Evolutionary conservation across 2,888 invertebrate genomes (phyloP).

Genomic region (Calephelis perditalis): DNA sequence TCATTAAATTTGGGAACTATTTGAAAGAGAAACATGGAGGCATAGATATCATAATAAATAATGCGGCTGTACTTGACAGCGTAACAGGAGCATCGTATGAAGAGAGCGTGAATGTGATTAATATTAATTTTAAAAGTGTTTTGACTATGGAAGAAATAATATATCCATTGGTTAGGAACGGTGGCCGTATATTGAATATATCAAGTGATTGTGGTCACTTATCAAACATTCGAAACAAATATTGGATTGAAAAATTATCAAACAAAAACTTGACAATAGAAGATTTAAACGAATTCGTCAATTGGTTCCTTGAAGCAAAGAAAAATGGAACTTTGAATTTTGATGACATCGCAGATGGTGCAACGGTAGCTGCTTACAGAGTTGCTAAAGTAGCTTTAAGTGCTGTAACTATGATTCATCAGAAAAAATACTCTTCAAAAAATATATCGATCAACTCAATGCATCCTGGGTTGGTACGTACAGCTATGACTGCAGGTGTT

Average conservation of each 20-base stretch:
- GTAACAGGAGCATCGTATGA: not conserved
- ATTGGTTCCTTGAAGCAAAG: slow-evolving; percentile 76
- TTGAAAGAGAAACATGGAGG: slow-evolving; percentile 76
- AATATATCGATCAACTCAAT: slow-evolving; percentile 80
- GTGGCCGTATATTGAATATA: slow-evolving; percentile 85
- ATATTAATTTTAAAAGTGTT: slow-evolving; percentile 82
- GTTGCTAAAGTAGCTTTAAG: slow-evolving; percentile 85
- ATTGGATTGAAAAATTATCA: slow-evolving; percentile 50
- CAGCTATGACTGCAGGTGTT: slow-evolving; percentile 84
- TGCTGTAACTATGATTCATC: slow-evolving; percentile 82
- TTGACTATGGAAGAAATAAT: slow-evolving; percentile 80
- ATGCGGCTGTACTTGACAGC: slow-evolving; percentile 36
- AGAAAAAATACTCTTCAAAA: slow-evolving; percentile 73
- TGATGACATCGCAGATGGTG: slow-evolving; percentile 35
- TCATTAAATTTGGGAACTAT: slow-evolving; percentile 66
- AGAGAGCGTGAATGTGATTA: slow-evolving; percentile 55
- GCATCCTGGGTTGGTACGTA: slow-evolving; percentile 86
- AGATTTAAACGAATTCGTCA: slow-evolving; percentile 73
- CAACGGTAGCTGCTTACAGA: slow-evolving; percentile 77
- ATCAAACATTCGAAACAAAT: slow-evolving; percentile 67
- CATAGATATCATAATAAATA: slow-evolving; percentile 83
- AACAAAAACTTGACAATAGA: slow-evolving; percentile 41
- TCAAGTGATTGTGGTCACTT: slow-evolving; percentile 65
- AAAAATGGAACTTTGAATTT: slow-evolving; percentile 45
- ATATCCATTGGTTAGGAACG: slow-evolving; percentile 81